A percentile compares a stretch with the other conserved stretches of the same genome.
These are phyloP conservation scores for Gavia stellata DNA, from an alignment of 2,113 vertebrate genomes.

Conservation along the genomic window DNA sequence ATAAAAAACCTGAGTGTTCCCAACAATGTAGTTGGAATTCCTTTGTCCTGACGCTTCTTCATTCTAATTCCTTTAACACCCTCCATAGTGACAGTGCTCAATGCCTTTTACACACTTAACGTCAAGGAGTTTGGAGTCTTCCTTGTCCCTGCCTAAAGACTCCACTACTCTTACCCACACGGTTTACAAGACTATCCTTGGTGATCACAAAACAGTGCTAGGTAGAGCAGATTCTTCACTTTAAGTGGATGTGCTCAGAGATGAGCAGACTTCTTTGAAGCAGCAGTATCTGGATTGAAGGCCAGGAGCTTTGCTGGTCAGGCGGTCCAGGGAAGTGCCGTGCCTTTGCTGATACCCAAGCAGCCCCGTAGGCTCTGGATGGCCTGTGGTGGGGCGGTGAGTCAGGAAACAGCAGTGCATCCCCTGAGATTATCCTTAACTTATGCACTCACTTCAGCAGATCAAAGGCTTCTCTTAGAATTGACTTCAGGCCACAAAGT, in stretches of 20 bases:
- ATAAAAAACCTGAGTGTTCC: neutral
- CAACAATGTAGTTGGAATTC: neutral
- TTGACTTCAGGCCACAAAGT: neutral
- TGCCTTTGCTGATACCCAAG: neutral
- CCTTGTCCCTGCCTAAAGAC: neutral
- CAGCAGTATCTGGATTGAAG: neutral
- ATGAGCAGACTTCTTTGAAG: neutral
- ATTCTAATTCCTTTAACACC: neutral
- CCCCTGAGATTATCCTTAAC: neutral
- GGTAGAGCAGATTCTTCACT: too few species aligned
- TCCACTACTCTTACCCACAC: fast-evolving
- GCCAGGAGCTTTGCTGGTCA: neutral
- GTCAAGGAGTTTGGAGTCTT: neutral
- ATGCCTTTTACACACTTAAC: neutral
- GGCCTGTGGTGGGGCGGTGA: neutral
- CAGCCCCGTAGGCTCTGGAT: fast-evolving
- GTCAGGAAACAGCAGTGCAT: too few species aligned
- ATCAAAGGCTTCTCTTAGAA: neutral
- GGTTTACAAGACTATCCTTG: neutral
- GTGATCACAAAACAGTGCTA: fast-evolving
- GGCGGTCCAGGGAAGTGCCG: neutral
- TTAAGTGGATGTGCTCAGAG: neutral
- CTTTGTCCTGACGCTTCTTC: neutral
- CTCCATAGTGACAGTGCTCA: neutral
- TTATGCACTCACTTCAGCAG: neutral